Base-by-base conservation (phyloP, 2,797 vertebrate genomes). In the Mormyrus proboscirostris region DNA sequence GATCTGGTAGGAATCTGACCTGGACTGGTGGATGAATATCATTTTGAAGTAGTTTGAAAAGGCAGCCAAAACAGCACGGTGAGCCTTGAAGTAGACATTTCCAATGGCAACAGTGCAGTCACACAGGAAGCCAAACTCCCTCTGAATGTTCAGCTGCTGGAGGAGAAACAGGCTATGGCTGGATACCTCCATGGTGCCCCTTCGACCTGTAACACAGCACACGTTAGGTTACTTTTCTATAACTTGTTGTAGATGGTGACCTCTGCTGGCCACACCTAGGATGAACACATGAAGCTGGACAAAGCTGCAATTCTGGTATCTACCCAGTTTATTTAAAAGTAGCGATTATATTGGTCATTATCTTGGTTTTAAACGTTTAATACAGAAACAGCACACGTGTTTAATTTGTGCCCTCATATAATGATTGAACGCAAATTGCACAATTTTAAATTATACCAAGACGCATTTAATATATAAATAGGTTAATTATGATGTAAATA, bases 1-100 rank as follows among this genome's bases (percentile, higher is more conserved):
- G 59, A 55, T 50, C 29, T 62, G 65, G 65, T 53, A 0, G 22
- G 2, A n/a, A 88, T 50, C 95, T 94, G 92, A 99, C 98, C 98
- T 99, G 88, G 98, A 97, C 94, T 99, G 98, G 92, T 99, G 98
- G 93, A 99, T 99, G 96, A 99, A 99, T 96, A 99, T 99, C 98
- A 99, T 99, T 95, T 99, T 99, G 96, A 99, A 99, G 96, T 99
- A 99, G 96, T 98, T 99, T 91, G 98, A 99, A 94, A 99, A 99
- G 89, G 98, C 96, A 79, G 98, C 98, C 22, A 99, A 96, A 65
- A 99, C 98, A 0, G 98, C 98, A 73, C 98, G 96, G 93, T 99
- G 98, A 84, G 98, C 98, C 94, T 99, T 99, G 94, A 99, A 99
- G 95, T 99, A 99, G 88, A 99, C 98, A 91, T 99, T 99, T 88